Conservation (phyloP, 2,797 vertebrate species). For the Tolypeutes matacus region DNA sequence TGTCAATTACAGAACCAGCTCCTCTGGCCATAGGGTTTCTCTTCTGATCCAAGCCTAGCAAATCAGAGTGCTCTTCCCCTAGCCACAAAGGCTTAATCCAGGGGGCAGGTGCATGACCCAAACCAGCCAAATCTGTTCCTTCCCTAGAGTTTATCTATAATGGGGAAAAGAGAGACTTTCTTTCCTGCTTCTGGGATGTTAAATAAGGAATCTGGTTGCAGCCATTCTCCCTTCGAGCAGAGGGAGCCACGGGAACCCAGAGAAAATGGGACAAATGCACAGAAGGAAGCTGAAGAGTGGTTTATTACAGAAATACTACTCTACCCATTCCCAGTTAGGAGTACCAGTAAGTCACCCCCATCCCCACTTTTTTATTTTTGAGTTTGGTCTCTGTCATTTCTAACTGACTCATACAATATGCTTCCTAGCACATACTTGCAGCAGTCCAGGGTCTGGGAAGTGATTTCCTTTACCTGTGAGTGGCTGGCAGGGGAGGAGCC, state of each 20-base stretch:
- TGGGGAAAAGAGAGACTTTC: background rate
- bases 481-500: background rate
- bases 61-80: background rate
- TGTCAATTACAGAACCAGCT: background rate
- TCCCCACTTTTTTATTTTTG: background rate
- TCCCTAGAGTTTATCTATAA: background rate
- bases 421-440: background rate
- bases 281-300: background rate
- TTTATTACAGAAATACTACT: background rate
- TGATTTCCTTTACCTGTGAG: background rate
- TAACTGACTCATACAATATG: background rate
- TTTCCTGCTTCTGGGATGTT: slow-evolving; percentile 5
- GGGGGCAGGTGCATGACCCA: background rate
- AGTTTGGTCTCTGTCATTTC: background rate
- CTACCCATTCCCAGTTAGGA: background rate
- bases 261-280: background rate
- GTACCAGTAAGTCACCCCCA: background rate
- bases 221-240: background rate
- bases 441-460: background rate
- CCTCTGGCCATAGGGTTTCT: background rate
- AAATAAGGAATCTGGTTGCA: background rate
- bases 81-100: background rate
- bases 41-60: background rate
- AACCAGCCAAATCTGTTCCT: slow-evolving; percentile 33
- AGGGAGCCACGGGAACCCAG: background rate